Evolutionary conservation across 2,797 vertebrate genomes (phyloP), one percentile per base, ranked within the genome.

Genomic region (Sorex maritimensis): DNA sequence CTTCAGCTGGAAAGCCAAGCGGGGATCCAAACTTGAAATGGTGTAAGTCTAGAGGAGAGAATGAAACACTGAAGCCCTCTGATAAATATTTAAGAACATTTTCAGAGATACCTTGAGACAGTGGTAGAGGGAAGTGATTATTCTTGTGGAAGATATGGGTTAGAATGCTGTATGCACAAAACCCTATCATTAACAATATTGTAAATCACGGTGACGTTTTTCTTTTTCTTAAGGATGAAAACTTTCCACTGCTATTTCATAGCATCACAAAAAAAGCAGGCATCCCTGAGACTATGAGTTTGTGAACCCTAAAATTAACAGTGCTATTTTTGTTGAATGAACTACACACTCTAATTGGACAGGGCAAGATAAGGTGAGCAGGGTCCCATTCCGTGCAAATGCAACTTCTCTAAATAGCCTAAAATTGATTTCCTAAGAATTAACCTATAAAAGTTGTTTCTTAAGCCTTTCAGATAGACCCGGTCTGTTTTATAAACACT

Each of bases 401-500:
- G 85, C 81, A 28, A 82, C 75, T 19, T 41, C 23, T 2, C 6
- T 93, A 92, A 88, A 88, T 89, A 97, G 83, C 82, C 44, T 87
- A 91, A 95, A 94, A 94, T 96, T 6, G 19, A 97, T 93, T 97
- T 98, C 95, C 75, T 97, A 90, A 95, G 0, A 5, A 97, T 95
- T 74, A 95, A 97, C 96, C 97, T 96, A 38, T 97, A 93, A 97
- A 97, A 86, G 71, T 96, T 97, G 96, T 94, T 97, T 96, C 95
- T 97, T 97, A 97, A 97, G 93, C 82, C 96, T 97, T 95, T 91
- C 97, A 98, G 97, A 98, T 98, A 98, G 97, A 97, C 95, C 75
- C 84, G 75, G 97, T 96, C 98, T 98, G 95, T 98, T 98, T 98
- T 97, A 98, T 98, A 98, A 98, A 98, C 97, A 98, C 97, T 96